Evolutionary conservation across 2,888 invertebrate genomes (phyloP), one percentile per base, ranked within the genome.

Genomic region (Flexamia atlantica): DNA sequence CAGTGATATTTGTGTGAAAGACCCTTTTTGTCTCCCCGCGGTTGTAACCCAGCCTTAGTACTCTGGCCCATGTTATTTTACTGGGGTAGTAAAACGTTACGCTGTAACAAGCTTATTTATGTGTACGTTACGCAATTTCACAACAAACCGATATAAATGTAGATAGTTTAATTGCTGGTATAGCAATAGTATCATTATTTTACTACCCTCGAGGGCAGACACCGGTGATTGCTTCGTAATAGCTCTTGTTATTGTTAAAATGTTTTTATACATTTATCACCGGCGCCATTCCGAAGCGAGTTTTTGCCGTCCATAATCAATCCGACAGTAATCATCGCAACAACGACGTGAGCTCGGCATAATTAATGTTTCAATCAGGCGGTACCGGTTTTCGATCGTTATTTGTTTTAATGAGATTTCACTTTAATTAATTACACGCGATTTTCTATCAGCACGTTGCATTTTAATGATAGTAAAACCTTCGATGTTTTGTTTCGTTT

Each of bases 381-480:
- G 30, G 64, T 28, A 28, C 64, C 64, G 64, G 28, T 57, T 57
- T n/a, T 0, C 64, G 23, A 57, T 23, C 64, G 64, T 64, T 64
- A 64, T 64, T 64, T 64, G 64, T 64, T 64, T 64, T 64, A 64
- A 64, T 64, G 28, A 64, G 64, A 64, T 64, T 64, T 64, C 28
- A 30, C 64, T 64, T 64, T 64, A 64, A 64, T 64, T 64, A 64
- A 64, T 64, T 64, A 64, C 64, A 30, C 28, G 64, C 25, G 25
- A 30, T 64, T 64, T 64, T 64, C 64, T 30, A 28, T 64, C 64
- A 30, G 64, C 12, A 5, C 23, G 64, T 64, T 64, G 64, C 64
- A 28, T 64, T 64, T 64, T 64, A 64, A 64, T 64, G 64, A 30
- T 28, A 64, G 28, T 28, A 64, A 64, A 64, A 64, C 64, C 28